phyloP scores from a whole-genome alignment of 2,888 invertebrate genomes.

The Acleris literana region DNA sequence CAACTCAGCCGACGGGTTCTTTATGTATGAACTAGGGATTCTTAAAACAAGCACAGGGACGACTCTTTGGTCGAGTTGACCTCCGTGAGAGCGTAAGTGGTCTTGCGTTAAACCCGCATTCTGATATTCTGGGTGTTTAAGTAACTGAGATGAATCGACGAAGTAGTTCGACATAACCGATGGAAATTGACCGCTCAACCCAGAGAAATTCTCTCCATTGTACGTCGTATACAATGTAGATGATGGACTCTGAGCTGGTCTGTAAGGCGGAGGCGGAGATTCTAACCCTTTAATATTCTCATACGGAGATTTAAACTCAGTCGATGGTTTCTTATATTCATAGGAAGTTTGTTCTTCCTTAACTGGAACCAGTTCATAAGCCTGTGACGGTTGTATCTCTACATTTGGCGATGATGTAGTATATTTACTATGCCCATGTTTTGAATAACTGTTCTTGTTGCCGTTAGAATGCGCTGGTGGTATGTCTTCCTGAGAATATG shows the following conservation, averaged over 20 bases:
- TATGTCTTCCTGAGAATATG: constrained; percentile 87
- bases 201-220: constrained; percentile 73
- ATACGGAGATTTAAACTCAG: constrained; percentile 58
- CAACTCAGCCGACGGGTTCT: constrained; percentile 77
- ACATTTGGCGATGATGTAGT: constrained; percentile 63
- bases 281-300: constrained; percentile 54
- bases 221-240: constrained; percentile 76
- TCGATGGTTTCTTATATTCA: constrained; percentile 61
- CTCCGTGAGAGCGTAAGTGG: constrained; percentile 67
- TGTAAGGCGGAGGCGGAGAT: constrained; percentile 53
- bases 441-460: constrained; percentile 43
- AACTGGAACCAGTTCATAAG: constrained; percentile 74
- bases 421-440: constrained; percentile 48
- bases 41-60: constrained; percentile 84
- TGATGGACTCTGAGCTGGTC: constrained; percentile 44
- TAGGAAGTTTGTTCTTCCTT: constrained; percentile 61
- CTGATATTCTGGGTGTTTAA: constrained; percentile 76
- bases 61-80: constrained; percentile 68
- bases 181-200: constrained; percentile 74
- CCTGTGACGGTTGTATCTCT: constrained; percentile 84
- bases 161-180: constrained; percentile 77
- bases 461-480: constrained; percentile 55
- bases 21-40: constrained; percentile 82
- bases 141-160: constrained; percentile 71
- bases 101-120: constrained; percentile 77